Percentiles rank a stretch among this genome's conserved stretches.
These are phyloP conservation scores for Corydoras sp. DNA, from an alignment of 2,113 vertebrate genomes.

Conservation along the genomic window DNA sequence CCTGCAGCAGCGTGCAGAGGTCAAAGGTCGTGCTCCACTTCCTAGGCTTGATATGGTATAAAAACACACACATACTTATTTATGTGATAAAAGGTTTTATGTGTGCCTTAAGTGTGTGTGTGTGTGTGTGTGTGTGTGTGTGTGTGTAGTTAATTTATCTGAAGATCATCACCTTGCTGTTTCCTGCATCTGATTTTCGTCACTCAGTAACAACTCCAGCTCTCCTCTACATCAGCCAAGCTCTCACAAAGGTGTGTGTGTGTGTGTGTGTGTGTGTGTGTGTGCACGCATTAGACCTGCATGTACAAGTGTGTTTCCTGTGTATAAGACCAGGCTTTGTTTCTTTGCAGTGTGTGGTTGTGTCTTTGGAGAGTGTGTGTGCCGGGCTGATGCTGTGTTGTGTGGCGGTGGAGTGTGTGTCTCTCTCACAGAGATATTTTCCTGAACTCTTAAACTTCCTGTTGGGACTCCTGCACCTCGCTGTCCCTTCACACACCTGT, in stretches of 20 bases:
- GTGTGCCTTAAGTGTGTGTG: too few relatives aligned
- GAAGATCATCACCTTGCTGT: constrained; percentile 80
- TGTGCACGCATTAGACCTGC: not conserved
- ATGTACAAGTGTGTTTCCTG: not conserved
- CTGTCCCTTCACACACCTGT: constrained; percentile 61
- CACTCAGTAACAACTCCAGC: constrained; percentile 88
- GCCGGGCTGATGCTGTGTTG: constrained; percentile 80
- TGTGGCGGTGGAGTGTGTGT: constrained; percentile 80
- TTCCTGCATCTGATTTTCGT: constrained; percentile 91
- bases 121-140: not conserved
- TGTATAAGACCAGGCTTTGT: not conserved
- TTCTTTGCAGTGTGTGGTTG: constrained; percentile 52
- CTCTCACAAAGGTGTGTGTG: constrained; percentile 80
- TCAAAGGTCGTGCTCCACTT: constrained; percentile 68
- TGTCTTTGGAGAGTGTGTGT: constrained; percentile 69
- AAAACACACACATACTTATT: not conserved
- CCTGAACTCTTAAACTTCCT: constrained; percentile 90
- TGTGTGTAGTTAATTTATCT: constrained; percentile 76
- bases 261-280: constrained; percentile 19
- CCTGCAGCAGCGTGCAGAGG: constrained; percentile 74
- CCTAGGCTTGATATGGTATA: constrained; percentile 79
- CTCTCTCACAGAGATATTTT: constrained; percentile 79
- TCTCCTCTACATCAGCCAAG: constrained; percentile 80
- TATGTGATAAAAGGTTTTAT: not conserved
- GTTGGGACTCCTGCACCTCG: constrained; percentile 76